Base-by-base conservation (phyloP, 2,797 vertebrate genomes). In the Borostomias antarcticus region DNA sequence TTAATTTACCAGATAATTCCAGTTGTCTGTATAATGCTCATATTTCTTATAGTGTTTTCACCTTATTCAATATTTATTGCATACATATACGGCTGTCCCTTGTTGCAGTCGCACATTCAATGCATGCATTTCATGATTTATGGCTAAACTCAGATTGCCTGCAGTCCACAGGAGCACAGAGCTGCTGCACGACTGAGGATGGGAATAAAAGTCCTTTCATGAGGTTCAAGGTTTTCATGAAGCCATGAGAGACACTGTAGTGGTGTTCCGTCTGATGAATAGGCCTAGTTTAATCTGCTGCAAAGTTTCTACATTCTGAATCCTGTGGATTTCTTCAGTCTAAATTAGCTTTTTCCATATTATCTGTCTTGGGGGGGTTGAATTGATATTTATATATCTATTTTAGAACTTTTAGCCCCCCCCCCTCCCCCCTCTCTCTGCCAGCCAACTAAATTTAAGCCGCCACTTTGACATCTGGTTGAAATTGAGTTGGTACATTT, bases 401-500 rank as follows among this genome's bases (percentile, higher is more conserved):
- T 58, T 58, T 58, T 25, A 37, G 3, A 19, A 15, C 56, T 11
- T 57, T 5, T 33, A 25, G 15, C 58, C 58, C 40, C 58, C 37
- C 37, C 47, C 17, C 58, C n/a, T n/a, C n/a, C n/a, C n/a, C n/a
- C n/a, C n/a, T n/a, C n/a, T n/a, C n/a, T n/a, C n/a, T n/a, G 19
- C 40, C 43, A 48, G 43, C 29, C 43, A 13, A 45, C 40, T 47
- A 43, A 2, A 60, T 60, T 45, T 47, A 25, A 60, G 58, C 35
- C 58, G n/a, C 58, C 40, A 61, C 26, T 47, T 47, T 61, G 40
- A 61, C 40, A 61, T 61, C 40, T 61, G 17, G 37, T n/a, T 61
- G 40, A 47, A 61, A 61, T 47, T 61, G 58, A 61, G 58, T 61
- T 61, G 40, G 58, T 61, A 29, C 40, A 61, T 61, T 61, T 61